Evolutionary conservation across 2,797 vertebrate genomes (phyloP), one percentile per base, ranked within the genome.

Genomic region (Bufotes viridis): DNA sequence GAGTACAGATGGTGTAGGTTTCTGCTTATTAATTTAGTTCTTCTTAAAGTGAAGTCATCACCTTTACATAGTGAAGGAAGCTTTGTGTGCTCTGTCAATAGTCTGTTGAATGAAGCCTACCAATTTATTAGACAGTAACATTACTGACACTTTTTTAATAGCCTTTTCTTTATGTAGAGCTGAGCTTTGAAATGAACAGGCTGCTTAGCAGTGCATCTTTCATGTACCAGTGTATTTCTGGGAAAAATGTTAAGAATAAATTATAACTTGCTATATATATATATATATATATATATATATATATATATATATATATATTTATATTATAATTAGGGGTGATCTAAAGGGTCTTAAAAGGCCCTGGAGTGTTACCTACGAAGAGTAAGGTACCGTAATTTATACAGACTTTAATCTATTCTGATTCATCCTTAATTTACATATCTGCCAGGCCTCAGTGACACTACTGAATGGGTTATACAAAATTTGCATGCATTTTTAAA

Each of bases 361-460:
- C 78, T 70, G 20, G 87, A 88, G 81, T 70, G 26, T 88, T 84
- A 69, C 86, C 72, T 57, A 76, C 65, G 69, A 82, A 82, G 72
- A 78, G 60, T 78, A 87, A 78, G 51, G 63, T 88, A n/a, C n/a
- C n/a, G n/a, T n/a, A 88, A 83, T 83, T 88, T 88, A 87, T 82
- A 87, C 72, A 78, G 81, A 88, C 51, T 78, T 84, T 88, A 88
- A 88, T 88, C 87, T 83, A 83, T 83, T 87, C 86, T 87, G 86
- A 82, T 88, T 88, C 87, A 83, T 88, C 87, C 87, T 88, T 82
- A 88, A 88, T 88, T 88, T 83, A 78, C 87, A 88, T 88, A 88
- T 88, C 87, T 78, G 81, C 61, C 87, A 88, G 81, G 81, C 74
- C 81, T 88, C 53, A 65, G 81, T 87, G 87, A 87, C 87, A 88